Evolutionary conservation across 1,140 invertebrate species (phyloP), one percentile per base, ranked within the genome.

Genomic region (Monomorium pharaonis): DNA sequence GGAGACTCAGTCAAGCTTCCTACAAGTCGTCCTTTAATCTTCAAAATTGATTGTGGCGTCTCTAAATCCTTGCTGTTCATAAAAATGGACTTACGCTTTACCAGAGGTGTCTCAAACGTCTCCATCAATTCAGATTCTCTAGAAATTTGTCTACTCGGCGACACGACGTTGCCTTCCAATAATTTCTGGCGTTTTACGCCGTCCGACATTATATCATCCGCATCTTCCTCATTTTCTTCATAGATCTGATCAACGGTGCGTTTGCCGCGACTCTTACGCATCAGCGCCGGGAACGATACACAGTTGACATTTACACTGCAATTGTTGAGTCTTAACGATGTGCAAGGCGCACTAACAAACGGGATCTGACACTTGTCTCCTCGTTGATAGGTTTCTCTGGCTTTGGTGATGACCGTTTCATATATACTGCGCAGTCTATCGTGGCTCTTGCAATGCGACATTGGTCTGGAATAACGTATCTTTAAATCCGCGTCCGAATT

Each of bases 11-110:
- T 76, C 0, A 93, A 94, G 4, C 91, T 91, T 6, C 90, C 86
- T 27, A 94, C 92, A 27, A 95, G 76, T 37, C 94, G 94, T 0
- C 93, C n/a, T n/a, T n/a, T 92, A 54, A 94, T 95, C 63, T 95
- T 95, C 1, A 95, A 56, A 27, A 95, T 95, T 0, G 95, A 95
- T 18, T 95, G 95, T 0, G 95, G 94, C 3, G 93, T 95, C 12
- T 92, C 91, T 0, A 58, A 4, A 27, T 84, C 54, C 42, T 62
- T 77, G n/a, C 70, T 63, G n/a, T 74, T 63, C 58, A 60, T 21
- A 12, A 54, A 30, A 10, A 62, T 30, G n/a, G 75, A 87, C 67
- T 94, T 93, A 3, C 92, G 90, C 10, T 94, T 92, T 0, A 95
- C 90, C 12, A 95, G 58, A 0, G 95, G 95, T 0, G 95, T 95